These are phyloP conservation scores for Akabosia matsudoensis DNA, from an alignment of 1,140 invertebrate genomes.

Conservation along the genomic window DNA sequence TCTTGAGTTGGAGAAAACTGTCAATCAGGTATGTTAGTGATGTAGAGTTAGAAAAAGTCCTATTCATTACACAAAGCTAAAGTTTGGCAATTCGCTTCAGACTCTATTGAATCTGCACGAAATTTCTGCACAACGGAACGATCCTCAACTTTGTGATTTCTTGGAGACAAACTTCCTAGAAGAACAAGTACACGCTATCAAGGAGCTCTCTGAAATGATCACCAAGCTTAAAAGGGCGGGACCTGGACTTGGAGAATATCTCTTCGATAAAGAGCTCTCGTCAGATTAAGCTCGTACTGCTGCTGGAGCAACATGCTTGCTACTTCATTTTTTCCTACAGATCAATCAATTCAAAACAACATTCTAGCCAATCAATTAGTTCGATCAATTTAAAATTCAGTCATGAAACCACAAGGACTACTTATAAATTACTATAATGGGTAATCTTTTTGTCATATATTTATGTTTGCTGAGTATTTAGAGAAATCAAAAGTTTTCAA, in stretches of 20 bases:
- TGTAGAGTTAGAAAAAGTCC: no score
- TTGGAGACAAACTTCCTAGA: constrained; percentile 59
- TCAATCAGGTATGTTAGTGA: constrained; percentile 60
- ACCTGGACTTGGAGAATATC: constrained; percentile 61
- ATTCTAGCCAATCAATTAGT: no score
- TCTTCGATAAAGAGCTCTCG: constrained; percentile 59
- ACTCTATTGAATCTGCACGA: constrained; percentile 56
- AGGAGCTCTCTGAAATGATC: constrained; percentile 59
- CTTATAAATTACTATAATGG: no score
- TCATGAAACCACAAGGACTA: no score
- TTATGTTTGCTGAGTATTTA: no score
- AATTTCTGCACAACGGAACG: constrained; percentile 49
- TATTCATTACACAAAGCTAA: neutral
- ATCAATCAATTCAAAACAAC: no score
- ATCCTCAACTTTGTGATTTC: constrained; percentile 58
- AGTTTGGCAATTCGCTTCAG: constrained; percentile 47
- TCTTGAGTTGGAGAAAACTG: constrained; percentile 61
- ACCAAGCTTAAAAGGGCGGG: constrained; percentile 62
- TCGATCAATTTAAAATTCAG: no score
- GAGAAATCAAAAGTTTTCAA: no score
- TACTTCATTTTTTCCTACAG: neutral
- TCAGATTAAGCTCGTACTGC: constrained; percentile 24
- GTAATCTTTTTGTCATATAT: no score
- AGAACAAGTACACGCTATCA: constrained; percentile 63
- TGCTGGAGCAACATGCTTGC: neutral